These are phyloP conservation scores for Chloebia gouldiae DNA, from an alignment of 2,113 vertebrate genomes.

Conservation along the genomic window DNA sequence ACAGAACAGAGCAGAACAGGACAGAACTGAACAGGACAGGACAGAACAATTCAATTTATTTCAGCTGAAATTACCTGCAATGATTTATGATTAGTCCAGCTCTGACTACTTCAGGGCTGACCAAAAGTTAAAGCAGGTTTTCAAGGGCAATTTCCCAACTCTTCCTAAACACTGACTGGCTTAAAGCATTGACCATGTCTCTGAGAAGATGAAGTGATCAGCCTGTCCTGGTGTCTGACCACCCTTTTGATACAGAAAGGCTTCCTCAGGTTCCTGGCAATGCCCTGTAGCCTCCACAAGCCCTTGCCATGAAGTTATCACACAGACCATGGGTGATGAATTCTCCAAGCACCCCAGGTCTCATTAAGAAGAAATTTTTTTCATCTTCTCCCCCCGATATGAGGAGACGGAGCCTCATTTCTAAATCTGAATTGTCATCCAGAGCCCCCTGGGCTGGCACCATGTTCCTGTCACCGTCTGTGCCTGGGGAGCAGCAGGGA, in stretches of 20 bases:
- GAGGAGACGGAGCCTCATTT: background rate
- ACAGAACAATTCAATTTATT: background rate
- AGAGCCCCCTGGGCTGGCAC: background rate
- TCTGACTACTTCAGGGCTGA: background rate
- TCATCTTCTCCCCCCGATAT: accelerated
- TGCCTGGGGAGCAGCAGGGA: background rate
- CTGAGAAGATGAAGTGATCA: background rate
- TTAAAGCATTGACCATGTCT: accelerated
- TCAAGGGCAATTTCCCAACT: background rate
- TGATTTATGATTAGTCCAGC: background rate
- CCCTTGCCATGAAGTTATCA: background rate
- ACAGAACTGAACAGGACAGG: background rate
- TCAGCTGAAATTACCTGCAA: background rate
- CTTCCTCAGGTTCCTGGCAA: background rate
- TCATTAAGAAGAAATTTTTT: background rate
- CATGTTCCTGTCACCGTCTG: background rate
- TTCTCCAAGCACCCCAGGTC: background rate
- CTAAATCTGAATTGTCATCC: background rate
- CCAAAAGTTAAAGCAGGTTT: background rate
- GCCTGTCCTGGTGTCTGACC: background rate
- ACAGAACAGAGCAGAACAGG: accelerated
- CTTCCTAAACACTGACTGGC: background rate
- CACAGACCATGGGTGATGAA: background rate
- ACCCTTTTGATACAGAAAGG: background rate
- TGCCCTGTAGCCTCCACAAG: background rate